A percentile compares a stretch with the other conserved stretches of the same genome.
phyloP scores from a whole-genome alignment of 2,113 vertebrate species.

The Equus quagga region DNA sequence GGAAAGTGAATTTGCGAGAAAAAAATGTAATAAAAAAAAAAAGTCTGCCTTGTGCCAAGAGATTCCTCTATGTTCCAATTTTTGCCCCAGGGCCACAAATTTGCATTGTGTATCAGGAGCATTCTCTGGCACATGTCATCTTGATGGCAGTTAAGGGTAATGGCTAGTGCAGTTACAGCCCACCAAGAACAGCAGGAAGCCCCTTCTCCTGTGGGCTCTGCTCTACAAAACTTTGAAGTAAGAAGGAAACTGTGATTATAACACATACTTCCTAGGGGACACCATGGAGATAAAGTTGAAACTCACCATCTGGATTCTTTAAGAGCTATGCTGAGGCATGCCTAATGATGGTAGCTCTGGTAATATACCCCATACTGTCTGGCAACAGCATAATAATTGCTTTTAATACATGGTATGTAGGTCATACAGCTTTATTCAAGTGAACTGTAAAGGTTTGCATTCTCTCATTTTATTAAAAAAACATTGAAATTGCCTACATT shows the following conservation, averaged over 20 bases:
- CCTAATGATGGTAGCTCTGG: slow-evolving; percentile 54
- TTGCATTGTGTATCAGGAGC: neutral
- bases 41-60: neutral
- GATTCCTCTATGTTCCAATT: neutral
- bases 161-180: neutral
- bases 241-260: slow-evolving; percentile 44
- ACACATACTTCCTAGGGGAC: slow-evolving; percentile 65
- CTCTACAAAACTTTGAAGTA: slow-evolving; percentile 18
- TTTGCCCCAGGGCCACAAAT: neutral
- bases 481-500: slow-evolving; percentile 64
- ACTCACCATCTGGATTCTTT: slow-evolving; percentile 78
- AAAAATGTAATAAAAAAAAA: neutral
- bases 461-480: slow-evolving; percentile 84
- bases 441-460: slow-evolving; percentile 77
- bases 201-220: neutral
- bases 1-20: slow-evolving; percentile 8
- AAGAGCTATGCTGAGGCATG: slow-evolving; percentile 60
- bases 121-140: neutral
- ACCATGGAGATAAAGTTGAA: slow-evolving; percentile 66
- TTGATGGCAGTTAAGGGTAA: slow-evolving; percentile 1
- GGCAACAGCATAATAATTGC: slow-evolving; percentile 66
- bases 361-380: slow-evolving; percentile 64
- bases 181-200: neutral
- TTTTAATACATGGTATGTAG: slow-evolving; percentile 61
- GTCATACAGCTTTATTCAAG: slow-evolving; percentile 76